Evolutionary conservation across 2,113 vertebrate species (phyloP), one percentile per base, ranked within the genome.

Genomic region (Tachuris rubrigastra): DNA sequence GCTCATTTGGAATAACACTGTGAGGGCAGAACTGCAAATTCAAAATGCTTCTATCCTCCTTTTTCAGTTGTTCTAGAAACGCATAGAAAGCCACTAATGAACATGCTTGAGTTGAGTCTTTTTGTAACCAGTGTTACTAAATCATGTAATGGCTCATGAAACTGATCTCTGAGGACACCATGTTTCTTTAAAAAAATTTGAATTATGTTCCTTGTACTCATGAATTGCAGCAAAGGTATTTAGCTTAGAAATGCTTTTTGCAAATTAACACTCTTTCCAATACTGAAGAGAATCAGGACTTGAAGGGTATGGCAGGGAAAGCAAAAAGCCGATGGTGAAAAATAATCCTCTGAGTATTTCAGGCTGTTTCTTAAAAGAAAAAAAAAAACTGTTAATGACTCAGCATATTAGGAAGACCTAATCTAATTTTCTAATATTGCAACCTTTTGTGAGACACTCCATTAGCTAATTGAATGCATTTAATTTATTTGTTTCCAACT

Each of bases 391-490:
- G 56, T 67, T 84, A 91, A 93, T 78, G 47, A 80, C 50, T 92
- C 27, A 91, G 50, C 56, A 37, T 88, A 90, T 67, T 77, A 72
- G 63, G 72, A 91, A 74, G 66, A 81, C 59, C 39, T 88, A 84
- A 96, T 87, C 95, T 80, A 85, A 95, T 96, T 95, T 95, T 52
- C 75, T 86, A 60, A 68, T 33, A 84, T 65, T 16, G 52, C 52
- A 86, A 63, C 56, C 68, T 83, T 90, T 86, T 68, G 47, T 84
- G 92, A 95, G 76, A 75, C 25, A 60, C 30, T 81, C 88, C 93
- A 96, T 96, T 96, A 95, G 73, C 79, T 96, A 90, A 95, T 95
- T 94, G 88, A 88, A 93, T 80, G 60, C 68, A 87, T 93, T 93
- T 81, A 59, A 80, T 83, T 80, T 89, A 50, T 69, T 92, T 91